Evolutionary conservation across 2,113 vertebrate genomes (phyloP), one percentile per base, ranked within the genome.

Genomic region (Butorides virescens): DNA sequence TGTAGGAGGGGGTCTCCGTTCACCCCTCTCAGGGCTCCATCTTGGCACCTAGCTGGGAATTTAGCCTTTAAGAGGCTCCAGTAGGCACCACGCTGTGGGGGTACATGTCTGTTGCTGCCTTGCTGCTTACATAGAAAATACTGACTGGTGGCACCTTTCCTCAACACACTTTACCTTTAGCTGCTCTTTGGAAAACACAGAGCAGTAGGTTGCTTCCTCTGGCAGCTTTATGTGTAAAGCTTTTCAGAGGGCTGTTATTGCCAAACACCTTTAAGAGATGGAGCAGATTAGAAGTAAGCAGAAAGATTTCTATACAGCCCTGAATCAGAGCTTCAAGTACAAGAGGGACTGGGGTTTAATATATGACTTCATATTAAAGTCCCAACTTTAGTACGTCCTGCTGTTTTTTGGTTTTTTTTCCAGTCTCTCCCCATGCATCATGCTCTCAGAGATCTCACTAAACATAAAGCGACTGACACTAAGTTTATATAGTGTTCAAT

Each of bases 21-120:
- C 49, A 42, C 10, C 10, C 29, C n/a, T 75, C 2, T 1, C 22
- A 63, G n/a, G n/a, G 67, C 44, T 74, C 27, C 2, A 0, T 23
- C 52, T 71, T 44, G 37, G 20, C 37, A 78, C 27, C 19, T 46
- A 49, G 27, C 36, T 8, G 6, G 42, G 77, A 39, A 39, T 58
- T 9, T 14, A 44, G 21, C 15, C 10, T 65, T 47, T 34, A 20
- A 37, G 59, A 55, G 25, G n/a, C 42, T 67, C 32, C 5, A 2
- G 29, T 6, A 56, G 30, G 37, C 36, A 13, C 5, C 6, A 4
- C 0, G 0, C 46, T 42, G 3, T 6, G 74, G 36, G 44, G 11
- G 14, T 50, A n/a, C 0, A 2, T 46, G 11, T 53, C 62, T 84
- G 47, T n/a, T 87, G 27, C 50, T 86, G 63, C 11, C 32, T 83